A percentile compares a stretch with the other conserved stretches of the same genome.
Evolutionary conservation across 2,797 vertebrate species (phyloP).

Genomic region (Triplophysa yarkandensis): DNA sequence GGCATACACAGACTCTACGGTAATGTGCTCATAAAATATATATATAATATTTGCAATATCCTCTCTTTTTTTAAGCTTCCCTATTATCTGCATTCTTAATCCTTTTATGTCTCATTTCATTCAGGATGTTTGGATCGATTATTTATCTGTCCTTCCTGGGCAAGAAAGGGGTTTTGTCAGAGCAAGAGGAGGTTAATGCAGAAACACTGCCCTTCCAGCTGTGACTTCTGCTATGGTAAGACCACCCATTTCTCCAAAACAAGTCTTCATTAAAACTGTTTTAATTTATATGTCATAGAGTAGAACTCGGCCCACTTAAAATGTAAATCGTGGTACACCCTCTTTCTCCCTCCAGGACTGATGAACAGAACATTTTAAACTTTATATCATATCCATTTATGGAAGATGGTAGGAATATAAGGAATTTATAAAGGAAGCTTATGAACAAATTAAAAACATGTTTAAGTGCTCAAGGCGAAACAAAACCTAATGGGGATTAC

Average conservation of each 20-base stretch:
- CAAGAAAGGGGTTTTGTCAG: constrained; percentile 87
- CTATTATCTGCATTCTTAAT: constrained; percentile 38
- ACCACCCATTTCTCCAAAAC: neutral
- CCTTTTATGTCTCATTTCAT: constrained; percentile 27
- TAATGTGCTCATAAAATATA: constrained; percentile 54
- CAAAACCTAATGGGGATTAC: too few relatives aligned
- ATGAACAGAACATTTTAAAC: too few relatives aligned
- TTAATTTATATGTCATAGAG: neutral
- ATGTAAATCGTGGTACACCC: too few relatives aligned
- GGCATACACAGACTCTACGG: constrained; percentile 93
- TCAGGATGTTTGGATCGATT: constrained; percentile 92
- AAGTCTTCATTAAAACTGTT: neutral
- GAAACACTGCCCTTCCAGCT: constrained; percentile 93
- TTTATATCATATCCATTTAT: too few relatives aligned
- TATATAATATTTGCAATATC: neutral
- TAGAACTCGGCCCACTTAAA: too few relatives aligned
- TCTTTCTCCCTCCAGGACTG: too few relatives aligned
- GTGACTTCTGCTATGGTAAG: constrained; percentile 96
- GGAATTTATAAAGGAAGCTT: too few relatives aligned
- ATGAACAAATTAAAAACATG: too few relatives aligned
- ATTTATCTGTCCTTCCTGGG: constrained; percentile 88
- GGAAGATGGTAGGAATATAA: too few relatives aligned
- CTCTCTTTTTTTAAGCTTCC: neutral
- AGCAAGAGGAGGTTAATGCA: constrained; percentile 88
- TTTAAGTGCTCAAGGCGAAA: too few relatives aligned